Evolutionary conservation across 2,888 invertebrate species (phyloP).

Genomic region (Anoplius nigerrimus): DNA sequence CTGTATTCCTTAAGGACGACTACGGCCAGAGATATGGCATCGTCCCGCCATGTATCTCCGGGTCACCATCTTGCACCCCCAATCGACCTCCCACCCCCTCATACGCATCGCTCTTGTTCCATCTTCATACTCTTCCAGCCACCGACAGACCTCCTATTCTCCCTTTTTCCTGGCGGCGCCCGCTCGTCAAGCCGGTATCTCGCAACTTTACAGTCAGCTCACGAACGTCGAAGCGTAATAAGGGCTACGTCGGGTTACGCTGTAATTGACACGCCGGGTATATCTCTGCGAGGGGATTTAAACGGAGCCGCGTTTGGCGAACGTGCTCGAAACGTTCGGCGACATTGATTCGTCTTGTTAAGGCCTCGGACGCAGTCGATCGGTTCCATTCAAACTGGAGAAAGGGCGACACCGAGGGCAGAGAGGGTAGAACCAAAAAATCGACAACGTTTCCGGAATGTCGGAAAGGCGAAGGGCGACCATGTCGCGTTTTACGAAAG

Average conservation of each 20-base stretch:
- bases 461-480: conserved; percentile 14
- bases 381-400: conserved; percentile 8
- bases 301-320: conserved; percentile 37
- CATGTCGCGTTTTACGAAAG: conserved; percentile 22
- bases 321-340: conserved; percentile 40
- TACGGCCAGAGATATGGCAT: neutral
- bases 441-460: conserved; percentile 1
- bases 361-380: too few species aligned
- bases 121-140: conserved; percentile 1
- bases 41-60: neutral
- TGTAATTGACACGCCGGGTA: conserved; percentile 58
- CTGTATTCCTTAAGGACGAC: neutral
- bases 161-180: conserved; percentile 1
- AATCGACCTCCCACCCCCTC: neutral
- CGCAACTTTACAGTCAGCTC: conserved; percentile 49
- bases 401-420: conserved; percentile 24
- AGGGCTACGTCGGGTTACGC: conserved; percentile 38
- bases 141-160: neutral
- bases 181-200: conserved; percentile 23
- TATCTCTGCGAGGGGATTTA: conserved; percentile 39
- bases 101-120: conserved; percentile 8
- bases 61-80: conserved; percentile 3
- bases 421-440: neutral
- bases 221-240: conserved; percentile 49
- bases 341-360: conserved; percentile 50